Evolutionary conservation across 2,113 vertebrate genomes (phyloP).

Genomic region (Athene cunicularia): DNA sequence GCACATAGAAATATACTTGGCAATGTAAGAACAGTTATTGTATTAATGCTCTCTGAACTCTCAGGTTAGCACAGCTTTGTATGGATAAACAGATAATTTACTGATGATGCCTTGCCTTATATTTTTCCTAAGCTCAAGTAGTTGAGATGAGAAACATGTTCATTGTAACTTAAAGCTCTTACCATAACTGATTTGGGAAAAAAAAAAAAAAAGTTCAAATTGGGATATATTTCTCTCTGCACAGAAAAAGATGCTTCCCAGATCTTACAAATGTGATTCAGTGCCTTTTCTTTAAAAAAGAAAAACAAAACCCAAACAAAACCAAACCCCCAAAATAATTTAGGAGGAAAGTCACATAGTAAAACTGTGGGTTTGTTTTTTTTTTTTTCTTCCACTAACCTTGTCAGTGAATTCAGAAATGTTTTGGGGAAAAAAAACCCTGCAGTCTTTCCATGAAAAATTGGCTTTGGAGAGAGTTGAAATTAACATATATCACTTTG

Average conservation of each 20-base stretch:
- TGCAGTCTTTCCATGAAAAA: not conserved
- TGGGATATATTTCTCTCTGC: not conserved
- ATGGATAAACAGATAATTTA: not conserved
- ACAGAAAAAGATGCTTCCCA: not conserved
- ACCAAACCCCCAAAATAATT: not conserved
- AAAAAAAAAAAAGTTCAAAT: not conserved
- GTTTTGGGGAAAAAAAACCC: not conserved
- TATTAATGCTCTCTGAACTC: not conserved
- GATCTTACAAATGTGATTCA: not conserved
- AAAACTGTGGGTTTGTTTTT: not conserved
- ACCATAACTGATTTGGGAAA: not conserved
- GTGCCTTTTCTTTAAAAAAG: not conserved
- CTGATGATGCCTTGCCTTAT: not conserved
- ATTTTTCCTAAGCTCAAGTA: not conserved
- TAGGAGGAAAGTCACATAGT: not conserved
- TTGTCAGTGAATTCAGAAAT: not conserved
- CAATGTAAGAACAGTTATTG: not conserved
- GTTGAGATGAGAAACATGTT: not conserved
- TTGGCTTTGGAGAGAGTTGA: not conserved
- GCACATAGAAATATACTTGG: not conserved
- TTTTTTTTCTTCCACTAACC: not conserved
- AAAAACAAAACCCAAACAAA: no score
- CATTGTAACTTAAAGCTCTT: not conserved
- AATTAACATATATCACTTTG: not conserved
- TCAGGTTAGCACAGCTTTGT: not conserved